A percentile compares a stretch with the other conserved stretches of the same genome.
phyloP scores from a whole-genome alignment of 2,113 vertebrate species.

The Perca fluviatilis region DNA sequence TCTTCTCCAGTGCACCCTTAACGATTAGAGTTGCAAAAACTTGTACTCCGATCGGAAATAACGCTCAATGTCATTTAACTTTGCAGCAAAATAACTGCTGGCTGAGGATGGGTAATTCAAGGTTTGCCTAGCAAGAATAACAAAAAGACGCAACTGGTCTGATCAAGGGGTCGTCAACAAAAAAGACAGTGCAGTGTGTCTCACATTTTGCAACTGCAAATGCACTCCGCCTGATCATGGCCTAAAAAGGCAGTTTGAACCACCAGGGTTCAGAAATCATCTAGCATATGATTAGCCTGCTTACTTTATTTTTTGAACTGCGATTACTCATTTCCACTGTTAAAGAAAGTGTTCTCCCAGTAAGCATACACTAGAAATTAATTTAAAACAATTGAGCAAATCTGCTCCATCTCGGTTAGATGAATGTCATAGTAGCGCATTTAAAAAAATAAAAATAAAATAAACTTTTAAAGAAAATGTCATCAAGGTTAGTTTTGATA shows the following conservation, averaged over 20 bases:
- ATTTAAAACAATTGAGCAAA: neutral
- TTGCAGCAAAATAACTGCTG: no score
- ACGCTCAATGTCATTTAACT: no score
- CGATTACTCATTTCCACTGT: neutral
- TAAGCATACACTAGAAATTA: neutral
- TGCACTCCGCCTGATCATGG: no score
- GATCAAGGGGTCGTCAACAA: no score
- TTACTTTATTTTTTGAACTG: neutral
- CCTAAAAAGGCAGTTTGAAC: neutral
- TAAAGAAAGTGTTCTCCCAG: neutral
- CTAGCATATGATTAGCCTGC: neutral
- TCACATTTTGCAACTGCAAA: no score
- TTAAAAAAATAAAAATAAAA: neutral
- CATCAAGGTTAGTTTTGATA: constrained; percentile 30
- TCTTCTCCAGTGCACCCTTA: no score
- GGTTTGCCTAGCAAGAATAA: no score
- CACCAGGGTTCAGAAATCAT: neutral
- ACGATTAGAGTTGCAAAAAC: no score
- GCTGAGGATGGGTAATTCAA: no score
- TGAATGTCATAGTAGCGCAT: neutral
- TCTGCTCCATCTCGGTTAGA: neutral
- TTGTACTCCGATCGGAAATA: no score
- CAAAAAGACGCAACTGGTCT: no score
- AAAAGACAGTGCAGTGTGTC: no score
- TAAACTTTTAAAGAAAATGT: constrained; percentile 28